Base-by-base conservation (phyloP, 1,140 invertebrate genomes). In the Drosophila simulans region DNA sequence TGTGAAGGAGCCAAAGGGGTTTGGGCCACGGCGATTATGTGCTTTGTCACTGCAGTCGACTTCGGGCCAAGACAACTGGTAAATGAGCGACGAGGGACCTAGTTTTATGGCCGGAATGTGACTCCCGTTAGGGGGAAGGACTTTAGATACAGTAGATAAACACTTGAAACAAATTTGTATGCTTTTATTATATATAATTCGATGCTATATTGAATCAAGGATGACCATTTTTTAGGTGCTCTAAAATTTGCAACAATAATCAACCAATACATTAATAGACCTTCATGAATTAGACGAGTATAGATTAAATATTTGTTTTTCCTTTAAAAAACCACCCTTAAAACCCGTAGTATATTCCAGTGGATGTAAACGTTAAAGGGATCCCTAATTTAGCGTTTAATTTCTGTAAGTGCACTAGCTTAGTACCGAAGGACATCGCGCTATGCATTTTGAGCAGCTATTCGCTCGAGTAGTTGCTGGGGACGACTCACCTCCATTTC, bases 41-140 rank as follows among this genome's bases (percentile, higher is more conserved):
- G 62, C 63, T 66, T 60, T 79, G 65, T 66, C 49, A 68, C 56
- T 64, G 60, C 48, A 60, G 22, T 17, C 25, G 54, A 73, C 53
- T 40, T 42, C 10, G 34, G 51, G 25, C 70, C 58, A 77, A 54
- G 51, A 40, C 60, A 60, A 49, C 53, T 64, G 66, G 46, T 22
- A 83, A 88, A 86, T 88, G 83, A 88, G 68, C 84, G 80, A 53
- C 84, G 20, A 42, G 82, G 83, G 82, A 86, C 72, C 49, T 70
- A 74, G 52, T 80, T 78, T 80, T 49, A 58, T 64, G 63, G 57
- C 64, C 60, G 48, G 39, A 58, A 64, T 60, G 64, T 68, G 63
- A 43, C 58, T 49, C 63, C 37, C 58, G 45, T 78, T 66, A 43
- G 58, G 63, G 64, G 66, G 40, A 20, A 55, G 25, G n/a, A 52